A percentile compares a stretch with the other conserved stretches of the same genome.
These are phyloP conservation scores for Nymphicus hollandicus DNA, from an alignment of 2,113 vertebrate genomes.

Conservation along the genomic window DNA sequence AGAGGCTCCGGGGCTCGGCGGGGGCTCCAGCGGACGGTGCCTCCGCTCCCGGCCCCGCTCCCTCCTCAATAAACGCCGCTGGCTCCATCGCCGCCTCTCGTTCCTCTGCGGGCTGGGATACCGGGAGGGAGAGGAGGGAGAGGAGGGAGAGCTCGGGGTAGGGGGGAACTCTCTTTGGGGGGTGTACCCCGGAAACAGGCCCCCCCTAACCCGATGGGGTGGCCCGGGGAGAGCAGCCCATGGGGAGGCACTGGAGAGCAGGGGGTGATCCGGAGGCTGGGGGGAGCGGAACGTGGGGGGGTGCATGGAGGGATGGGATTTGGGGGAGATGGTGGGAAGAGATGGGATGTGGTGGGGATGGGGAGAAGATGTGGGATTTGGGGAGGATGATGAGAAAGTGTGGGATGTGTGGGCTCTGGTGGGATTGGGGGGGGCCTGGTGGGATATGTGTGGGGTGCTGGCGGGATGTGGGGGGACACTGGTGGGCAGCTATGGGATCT, in stretches of 20 bases:
- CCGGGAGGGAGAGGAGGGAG: accelerated
- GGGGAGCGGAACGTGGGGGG: not conserved
- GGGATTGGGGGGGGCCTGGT: not conserved
- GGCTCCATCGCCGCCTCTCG: not conserved
- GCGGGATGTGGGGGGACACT: not conserved
- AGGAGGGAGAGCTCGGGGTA: too few relatives aligned
- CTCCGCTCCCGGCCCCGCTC: not conserved
- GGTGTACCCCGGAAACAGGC: not conserved
- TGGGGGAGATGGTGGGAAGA: not conserved
- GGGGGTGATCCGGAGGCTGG: too few relatives aligned
- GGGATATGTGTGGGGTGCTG: not conserved
- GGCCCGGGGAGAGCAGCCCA: not conserved
- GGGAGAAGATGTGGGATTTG: not conserved
- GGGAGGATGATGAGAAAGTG: not conserved
- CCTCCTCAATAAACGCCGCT: not conserved
- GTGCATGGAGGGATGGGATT: not conserved
- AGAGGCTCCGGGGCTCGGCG: too few relatives aligned
- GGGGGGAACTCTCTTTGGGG: too few relatives aligned
- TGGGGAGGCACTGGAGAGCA: not conserved
- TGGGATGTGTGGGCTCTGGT: too few relatives aligned
- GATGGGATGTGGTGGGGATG: not conserved
- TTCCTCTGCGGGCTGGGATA: not conserved
- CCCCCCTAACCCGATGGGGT: accelerated
- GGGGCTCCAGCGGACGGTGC: too few relatives aligned
- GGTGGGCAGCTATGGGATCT: not conserved